Conservation (phyloP, 2,113 vertebrate species). For the Xiphias gladius region DNA sequence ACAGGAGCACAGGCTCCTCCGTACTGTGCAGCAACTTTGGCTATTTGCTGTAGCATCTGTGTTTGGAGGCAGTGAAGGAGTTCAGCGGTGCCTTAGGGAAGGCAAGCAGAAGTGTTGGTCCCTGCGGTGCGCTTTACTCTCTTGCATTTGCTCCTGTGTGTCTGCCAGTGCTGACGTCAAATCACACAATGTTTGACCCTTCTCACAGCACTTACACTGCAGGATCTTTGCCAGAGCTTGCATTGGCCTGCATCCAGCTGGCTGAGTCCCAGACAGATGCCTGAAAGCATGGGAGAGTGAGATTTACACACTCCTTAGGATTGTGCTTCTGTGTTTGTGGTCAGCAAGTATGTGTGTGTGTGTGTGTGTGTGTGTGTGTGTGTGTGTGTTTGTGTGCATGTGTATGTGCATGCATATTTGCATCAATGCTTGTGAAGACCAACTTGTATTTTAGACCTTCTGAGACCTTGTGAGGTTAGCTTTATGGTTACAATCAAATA, state of each 20-base stretch:
- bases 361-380: conserved; percentile 28
- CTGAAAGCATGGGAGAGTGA: conserved; percentile 22
- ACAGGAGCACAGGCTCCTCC: not conserved
- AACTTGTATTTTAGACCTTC: not conserved
- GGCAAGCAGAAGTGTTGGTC: not conserved
- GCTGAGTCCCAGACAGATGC: conserved; percentile 39
- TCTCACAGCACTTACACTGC: conserved; percentile 50
- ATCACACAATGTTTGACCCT: conserved; percentile 76
- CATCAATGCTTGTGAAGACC: not conserved
- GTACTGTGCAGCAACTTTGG: not conserved
- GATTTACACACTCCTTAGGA: not conserved
- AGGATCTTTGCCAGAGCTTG: conserved; percentile 71
- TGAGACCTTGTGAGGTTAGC: not conserved
- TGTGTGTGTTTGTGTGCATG: conserved; percentile 23
- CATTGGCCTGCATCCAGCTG: conserved; percentile 75
- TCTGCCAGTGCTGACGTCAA: conserved; percentile 65
- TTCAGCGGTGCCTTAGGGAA: not conserved
- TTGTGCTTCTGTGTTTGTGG: conserved; percentile 23
- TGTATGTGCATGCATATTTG: not conserved
- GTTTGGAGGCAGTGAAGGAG: not conserved
- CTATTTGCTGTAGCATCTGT: not conserved
- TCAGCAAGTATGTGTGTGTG: conserved; percentile 10
- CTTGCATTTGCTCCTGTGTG: conserved; percentile 28
- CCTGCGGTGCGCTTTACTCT: not conserved
- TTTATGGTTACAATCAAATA: not conserved